A percentile compares a stretch with the other conserved stretches of the same genome.
Conservation (phyloP, 1,140 invertebrate genomes). For the Lepidostoma basale region DNA sequence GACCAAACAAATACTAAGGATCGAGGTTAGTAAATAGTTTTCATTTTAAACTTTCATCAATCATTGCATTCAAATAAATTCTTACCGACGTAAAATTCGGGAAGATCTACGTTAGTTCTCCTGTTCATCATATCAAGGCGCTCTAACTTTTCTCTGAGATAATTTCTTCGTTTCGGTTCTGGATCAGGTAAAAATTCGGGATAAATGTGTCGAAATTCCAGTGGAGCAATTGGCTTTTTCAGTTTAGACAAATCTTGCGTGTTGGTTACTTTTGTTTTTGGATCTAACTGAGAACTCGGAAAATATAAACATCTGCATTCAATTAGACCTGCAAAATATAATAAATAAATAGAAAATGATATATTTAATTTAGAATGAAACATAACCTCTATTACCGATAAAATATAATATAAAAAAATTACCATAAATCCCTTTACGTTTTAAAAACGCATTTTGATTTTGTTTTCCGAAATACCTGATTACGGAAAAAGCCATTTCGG, state of each 20-base stretch:
- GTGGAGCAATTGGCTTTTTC: conserved; percentile 27
- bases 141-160: conserved; percentile 86
- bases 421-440: not conserved
- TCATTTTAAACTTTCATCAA: not conserved
- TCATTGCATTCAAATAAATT: conserved; percentile 30
- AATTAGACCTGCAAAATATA: conserved; percentile 32
- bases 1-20: not conserved
- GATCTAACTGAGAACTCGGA: conserved; percentile 48
- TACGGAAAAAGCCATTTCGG: not conserved
- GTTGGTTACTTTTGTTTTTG: conserved; percentile 38
- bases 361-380: conserved; percentile 12
- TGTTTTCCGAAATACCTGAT: not conserved
- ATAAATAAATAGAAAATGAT: not conserved
- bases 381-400: conserved; percentile 20
- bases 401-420: not conserved
- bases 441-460: not conserved
- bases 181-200: conserved; percentile 95
- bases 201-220: conserved; percentile 78
- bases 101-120: conserved; percentile 83
- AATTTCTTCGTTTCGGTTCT: conserved; percentile 77
- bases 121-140: conserved; percentile 91
- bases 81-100: conserved; percentile 97
- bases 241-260: conserved; percentile 35
- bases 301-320: conserved; percentile 50
- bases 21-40: not conserved